Evolutionary conservation across 2,797 vertebrate species (phyloP), one percentile per base, ranked within the genome.

Genomic region (Sciurus vulgaris): DNA sequence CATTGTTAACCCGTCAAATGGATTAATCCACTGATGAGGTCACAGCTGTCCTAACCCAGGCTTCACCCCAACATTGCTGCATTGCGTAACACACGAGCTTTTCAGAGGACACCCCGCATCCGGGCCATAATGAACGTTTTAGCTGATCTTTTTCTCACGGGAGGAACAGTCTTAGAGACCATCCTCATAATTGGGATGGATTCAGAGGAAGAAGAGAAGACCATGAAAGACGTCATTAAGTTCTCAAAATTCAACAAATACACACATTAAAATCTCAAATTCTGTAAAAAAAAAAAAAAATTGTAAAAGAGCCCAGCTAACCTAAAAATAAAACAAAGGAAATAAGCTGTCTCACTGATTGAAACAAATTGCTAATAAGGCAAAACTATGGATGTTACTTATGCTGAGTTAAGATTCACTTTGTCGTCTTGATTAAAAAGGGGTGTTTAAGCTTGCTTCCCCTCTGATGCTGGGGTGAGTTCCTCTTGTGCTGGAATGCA

Each of bases 121-220:
- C 24, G 0, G 24, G 26, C 59, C 3, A 10, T 9, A 10, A 61
- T 24, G 1, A 10, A 26, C 12, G 5, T 15, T 59, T 59, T n/a
- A 59, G 7, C 11, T 28, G 30, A 77, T 20, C 28, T 47, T 69
- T 30, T 61, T 26, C 73, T 82, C 56, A 20, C 1, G 10, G n/a
- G 81, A 61, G 56, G 11, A 70, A 3, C 14, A 6, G n/a, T 13
- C 20, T 56, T 81, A 73, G 22, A 73, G 11, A 30, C 20, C n/a
- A 61, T 82, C 72, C 73, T 76, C 76, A n/a, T 4, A 30, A 30
- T 49, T 14, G n/a, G 70, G 18, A 35, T 59, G 74, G 22, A 77
- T 74, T 63, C 65, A 89, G 30, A 73, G n/a, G 20, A 35, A 82
- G 92, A 74, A 82, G 89, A 82, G 87, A 84, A 73, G 59, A 49